Base-by-base conservation (phyloP, 2,888 invertebrate genomes). In the Amphipoea oculea region DNA sequence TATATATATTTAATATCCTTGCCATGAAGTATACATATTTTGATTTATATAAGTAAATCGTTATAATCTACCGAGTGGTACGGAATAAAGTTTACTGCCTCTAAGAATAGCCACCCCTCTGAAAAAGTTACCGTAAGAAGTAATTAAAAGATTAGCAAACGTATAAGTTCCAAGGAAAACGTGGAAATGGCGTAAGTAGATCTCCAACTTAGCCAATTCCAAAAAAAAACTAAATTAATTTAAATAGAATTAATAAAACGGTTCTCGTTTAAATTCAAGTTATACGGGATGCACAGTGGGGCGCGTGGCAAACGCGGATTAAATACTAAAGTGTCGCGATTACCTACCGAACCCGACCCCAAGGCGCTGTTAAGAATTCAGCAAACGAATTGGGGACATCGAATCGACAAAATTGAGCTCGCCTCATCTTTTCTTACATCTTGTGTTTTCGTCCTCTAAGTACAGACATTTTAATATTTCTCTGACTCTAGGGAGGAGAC, bases 321-420 rank as follows among this genome's bases (percentile, higher is more conserved):
- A 96, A 96, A 96, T 95, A 94, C 94, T 92, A 93, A 94, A 95
- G 93, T 93, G 94, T 91, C 91, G 90, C 92, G 94, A 94, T 95
- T 95, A 94, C 93, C 92, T 91, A 92, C 91, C 91, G 90, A 89
- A 91, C 91, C 90, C 94, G 93, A 92, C 94, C 95, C 94, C 92
- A 90, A 91, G 93, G 92, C 94, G 92, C 93, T 93, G 95, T 96
- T 96, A 96, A 92, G 96, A 92, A 96, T 96, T 96, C 96, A 95
- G 93, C 93, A 92, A 95, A 95, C 96, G 96, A 95, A 96, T 95
- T 94, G 94, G 94, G 95, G 95, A 96, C 96, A 96, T 95, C 94
- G 96, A 95, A 95, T 96, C 96, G 96, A 94, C 94, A 94, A 95
- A 96, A 96, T 96, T 96, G 95, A 94, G 94, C 95, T 92, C 91